Base-by-base conservation (phyloP, 1,140 invertebrate species). In the Archegozetes longisetosus region DNA sequence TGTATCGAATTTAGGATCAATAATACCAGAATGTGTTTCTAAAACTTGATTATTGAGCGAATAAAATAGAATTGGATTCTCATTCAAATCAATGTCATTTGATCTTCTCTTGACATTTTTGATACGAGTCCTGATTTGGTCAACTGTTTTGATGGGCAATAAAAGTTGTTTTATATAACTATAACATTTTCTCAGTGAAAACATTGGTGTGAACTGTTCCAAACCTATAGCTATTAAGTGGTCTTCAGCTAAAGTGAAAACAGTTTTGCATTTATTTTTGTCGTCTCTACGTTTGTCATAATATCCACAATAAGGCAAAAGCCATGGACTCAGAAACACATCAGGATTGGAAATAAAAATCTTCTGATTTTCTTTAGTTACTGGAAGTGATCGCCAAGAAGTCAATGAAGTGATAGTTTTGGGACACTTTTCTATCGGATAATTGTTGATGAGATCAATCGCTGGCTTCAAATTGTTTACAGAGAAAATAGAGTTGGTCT, bases 371-470 rank as follows among this genome's bases (percentile, higher is more conserved):
- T 14, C n/a, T 3, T 22, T 14, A 22, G 55, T 23, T 6, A 57
- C 40, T 23, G 55, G 55, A 47, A n/a, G 26, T 48, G 23, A 46
- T 48, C 55, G 22, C 55, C 55, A 57, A 9, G 55, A 57, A 48
- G 22, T 6, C 32, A 40, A 47, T 4, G 55, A 14, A 12, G 17
- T 13, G 3, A 25, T 22, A n/a, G 26, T 24, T 12, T n/a, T 48
- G 17, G 20, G 20, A 48, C 40, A 47, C 23, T 24, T 32, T n/a
- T 57, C 47, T 9, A 47, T 26, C n/a, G 40, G 40, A 48, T 57
- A 13, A 12, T 57, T 40, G 17, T 47, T n/a, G 3, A 49, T 22
- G 17, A 57, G 40, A 24, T 47, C 13, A 22, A 57, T 12, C 1
- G 46, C 22, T 47, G 14, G 29, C 20, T 32, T 9, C 20, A 57